phyloP scores from a whole-genome alignment of 1,140 invertebrate species.

The Drosophila nigromelanica region DNA sequence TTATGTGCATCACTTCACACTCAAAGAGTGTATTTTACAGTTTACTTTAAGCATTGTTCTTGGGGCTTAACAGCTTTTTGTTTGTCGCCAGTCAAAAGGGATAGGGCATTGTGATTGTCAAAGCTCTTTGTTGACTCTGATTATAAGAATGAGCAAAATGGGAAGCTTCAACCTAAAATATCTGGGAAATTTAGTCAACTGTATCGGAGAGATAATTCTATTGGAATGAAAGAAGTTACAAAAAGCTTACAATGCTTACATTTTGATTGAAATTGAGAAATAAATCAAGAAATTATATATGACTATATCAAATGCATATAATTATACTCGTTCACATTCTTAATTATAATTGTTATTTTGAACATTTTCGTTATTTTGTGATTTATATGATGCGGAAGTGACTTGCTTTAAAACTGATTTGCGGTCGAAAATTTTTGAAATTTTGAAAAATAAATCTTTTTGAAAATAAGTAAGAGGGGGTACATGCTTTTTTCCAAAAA shows the following conservation, averaged over 20 bases:
- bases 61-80: conserved; percentile 37
- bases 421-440: too few species aligned
- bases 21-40: conserved; percentile 40
- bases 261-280: too few species aligned
- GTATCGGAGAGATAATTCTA: conserved; percentile 7
- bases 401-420: too few species aligned
- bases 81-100: background rate
- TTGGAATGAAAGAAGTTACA: background rate
- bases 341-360: too few species aligned
- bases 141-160: background rate
- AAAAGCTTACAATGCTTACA: background rate
- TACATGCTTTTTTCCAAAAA: too few species aligned
- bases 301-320: too few species aligned
- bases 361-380: too few species aligned
- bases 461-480: too few species aligned
- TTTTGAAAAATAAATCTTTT: too few species aligned
- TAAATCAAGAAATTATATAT: too few species aligned
- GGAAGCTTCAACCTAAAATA: conserved; percentile 1
- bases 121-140: background rate
- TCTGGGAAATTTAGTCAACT: conserved; percentile 10
- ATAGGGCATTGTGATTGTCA: conserved; percentile 2
- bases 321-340: too few species aligned
- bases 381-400: too few species aligned
- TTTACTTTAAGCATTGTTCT: conserved; percentile 49
- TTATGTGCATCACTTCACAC: conserved; percentile 54